Evolutionary conservation across 2,113 vertebrate genomes (phyloP), one percentile per base, ranked within the genome.

Genomic region (Macrotis lagotis): DNA sequence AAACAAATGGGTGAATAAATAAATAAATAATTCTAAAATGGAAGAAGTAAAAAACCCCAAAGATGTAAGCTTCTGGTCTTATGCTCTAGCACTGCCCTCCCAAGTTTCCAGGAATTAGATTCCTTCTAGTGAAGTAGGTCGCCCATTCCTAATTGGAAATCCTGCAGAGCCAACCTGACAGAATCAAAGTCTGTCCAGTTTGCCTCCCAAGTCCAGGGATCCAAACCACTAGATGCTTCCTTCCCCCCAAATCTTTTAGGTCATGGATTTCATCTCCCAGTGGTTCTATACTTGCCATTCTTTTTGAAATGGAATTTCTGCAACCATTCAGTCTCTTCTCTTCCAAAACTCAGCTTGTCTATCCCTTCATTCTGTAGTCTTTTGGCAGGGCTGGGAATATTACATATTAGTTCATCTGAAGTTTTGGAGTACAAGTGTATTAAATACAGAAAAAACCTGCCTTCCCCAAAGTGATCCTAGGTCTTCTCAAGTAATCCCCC

Each of bases 401-500:
- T 95, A 19, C 48, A 9, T 88, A 6, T 53, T 48, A 93, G 37
- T 10, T 89, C 88, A 92, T 51, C 91, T 89, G 49, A 90, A 92
- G 37, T 37, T 89, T 83, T 25, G 90, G 48, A 14, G 1, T 53
- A 26, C 48, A 74, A 53, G 25, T 22, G 66, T 16, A 44, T 10
- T 89, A 55, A 55, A 74, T 16, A 90, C 31, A 48, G n/a, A 1
- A 83, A 83, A 83, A 83, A 44, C 16, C 66, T 44, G 66, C 66
- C 7, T 83, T 83, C 66, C 7, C 48, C 49, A 74, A 49, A 88
- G 12, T 24, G 50, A 52, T 88, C 52, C 59, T 26, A 88, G 74
- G 50, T 94, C 96, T 98, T 98, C 97, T 94, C 89, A 95, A 97
- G 55, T 90, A 95, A 96, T 97, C 97, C 95, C 93, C 92, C 96